Conservation (phyloP, 2,113 vertebrate genomes). For the Arvicanthis niloticus region DNA sequence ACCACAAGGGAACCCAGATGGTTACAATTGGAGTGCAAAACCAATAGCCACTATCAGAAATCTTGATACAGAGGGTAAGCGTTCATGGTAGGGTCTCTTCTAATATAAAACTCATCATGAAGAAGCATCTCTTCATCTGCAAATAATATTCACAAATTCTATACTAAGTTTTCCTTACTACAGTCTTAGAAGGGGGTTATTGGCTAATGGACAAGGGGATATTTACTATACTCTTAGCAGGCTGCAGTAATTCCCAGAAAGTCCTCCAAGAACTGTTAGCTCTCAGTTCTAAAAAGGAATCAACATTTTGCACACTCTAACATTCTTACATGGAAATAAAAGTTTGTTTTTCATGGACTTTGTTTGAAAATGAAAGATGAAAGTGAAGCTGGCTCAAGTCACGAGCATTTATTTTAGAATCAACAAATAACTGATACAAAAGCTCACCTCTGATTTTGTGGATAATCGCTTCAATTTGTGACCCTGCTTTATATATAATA, state of each 20-base stretch:
- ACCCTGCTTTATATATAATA: background rate
- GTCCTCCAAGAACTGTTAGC: background rate
- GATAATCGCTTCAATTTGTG: background rate
- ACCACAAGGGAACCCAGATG: background rate
- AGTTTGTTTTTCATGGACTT: conserved; percentile 5
- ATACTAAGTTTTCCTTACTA: conserved; percentile 2
- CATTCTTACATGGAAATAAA: background rate
- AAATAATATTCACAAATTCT: conserved; percentile 33
- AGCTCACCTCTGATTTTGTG: background rate
- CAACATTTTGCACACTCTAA: background rate
- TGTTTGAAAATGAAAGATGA: background rate
- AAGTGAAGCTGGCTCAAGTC: background rate
- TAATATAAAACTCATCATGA: background rate
- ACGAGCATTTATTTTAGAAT: conserved; percentile 4
- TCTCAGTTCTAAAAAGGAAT: conserved; percentile 28
- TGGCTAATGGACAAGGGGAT: conserved; percentile 16
- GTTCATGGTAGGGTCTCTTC: background rate
- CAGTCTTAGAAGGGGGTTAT: background rate
- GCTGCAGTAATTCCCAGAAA: background rate
- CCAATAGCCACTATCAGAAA: background rate
- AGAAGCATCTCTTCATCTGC: background rate
- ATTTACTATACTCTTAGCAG: background rate
- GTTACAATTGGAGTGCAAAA: background rate
- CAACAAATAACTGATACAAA: background rate
- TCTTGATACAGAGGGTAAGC: background rate